A percentile compares a stretch with the other conserved stretches of the same genome.
Conservation (phyloP, 64 coral and sea anemone genomes). For the Dendrophyllia cribrosa region DNA sequence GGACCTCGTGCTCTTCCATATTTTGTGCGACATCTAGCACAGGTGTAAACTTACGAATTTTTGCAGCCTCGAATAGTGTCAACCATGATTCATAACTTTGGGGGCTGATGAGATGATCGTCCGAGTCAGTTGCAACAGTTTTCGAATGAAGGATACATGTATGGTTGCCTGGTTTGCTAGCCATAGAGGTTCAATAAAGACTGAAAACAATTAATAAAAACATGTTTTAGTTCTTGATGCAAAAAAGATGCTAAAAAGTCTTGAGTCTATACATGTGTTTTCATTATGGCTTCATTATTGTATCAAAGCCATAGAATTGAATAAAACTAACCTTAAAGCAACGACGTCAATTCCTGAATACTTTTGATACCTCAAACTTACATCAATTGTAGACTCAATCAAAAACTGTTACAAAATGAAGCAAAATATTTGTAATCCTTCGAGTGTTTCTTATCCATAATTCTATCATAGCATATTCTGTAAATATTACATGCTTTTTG, state of each 20-base stretch:
- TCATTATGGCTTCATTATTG: conserved; percentile 38
- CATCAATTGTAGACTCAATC: conserved; percentile 43
- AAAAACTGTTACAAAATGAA: conserved; percentile 49
- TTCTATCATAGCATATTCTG: conserved; percentile 41
- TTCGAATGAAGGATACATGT: conserved; percentile 54
- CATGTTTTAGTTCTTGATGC: conserved; percentile 25
- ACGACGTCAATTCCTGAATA: conserved; percentile 33
- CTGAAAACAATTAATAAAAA: conserved; percentile 40
- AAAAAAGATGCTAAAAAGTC: conserved; percentile 38
- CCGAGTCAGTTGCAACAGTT: conserved; percentile 42
- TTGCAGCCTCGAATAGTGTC: conserved; percentile 45
- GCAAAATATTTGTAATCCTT: conserved; percentile 42
- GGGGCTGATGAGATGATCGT: conserved; percentile 55
- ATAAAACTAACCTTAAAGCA: conserved; percentile 44
- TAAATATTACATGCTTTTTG: conserved; percentile 46
- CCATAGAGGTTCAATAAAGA: conserved; percentile 34
- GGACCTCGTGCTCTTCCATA: conserved; percentile 36
- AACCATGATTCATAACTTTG: conserved; percentile 55
- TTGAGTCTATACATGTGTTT: not conserved
- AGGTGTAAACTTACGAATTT: conserved; percentile 23
- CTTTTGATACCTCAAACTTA: conserved; percentile 45
- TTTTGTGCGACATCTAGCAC: conserved; percentile 48
- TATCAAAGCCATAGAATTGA: conserved; percentile 44
- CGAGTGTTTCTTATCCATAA: conserved; percentile 38
- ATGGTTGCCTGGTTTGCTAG: conserved; percentile 43